Conservation (phyloP, 2,888 invertebrate species). For the Hypsopygia costalis region DNA sequence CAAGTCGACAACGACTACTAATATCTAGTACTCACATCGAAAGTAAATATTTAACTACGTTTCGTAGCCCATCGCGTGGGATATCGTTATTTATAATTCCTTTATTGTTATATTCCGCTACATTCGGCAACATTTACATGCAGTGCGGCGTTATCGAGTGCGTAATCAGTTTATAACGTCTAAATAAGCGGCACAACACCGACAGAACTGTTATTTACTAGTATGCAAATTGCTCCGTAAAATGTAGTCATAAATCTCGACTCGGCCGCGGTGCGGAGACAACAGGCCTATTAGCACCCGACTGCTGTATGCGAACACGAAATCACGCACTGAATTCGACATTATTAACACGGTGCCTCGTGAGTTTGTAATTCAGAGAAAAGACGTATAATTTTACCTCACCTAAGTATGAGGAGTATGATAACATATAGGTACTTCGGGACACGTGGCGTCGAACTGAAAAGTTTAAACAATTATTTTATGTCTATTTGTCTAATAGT, state of each 20-base stretch:
- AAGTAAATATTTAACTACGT: neutral
- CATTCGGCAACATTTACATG: constrained; percentile 50
- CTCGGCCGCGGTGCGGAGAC: constrained; percentile 37
- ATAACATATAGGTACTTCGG: no score
- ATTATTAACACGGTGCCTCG: no score
- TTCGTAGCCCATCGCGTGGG: constrained; percentile 15
- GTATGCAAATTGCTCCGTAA: constrained; percentile 55
- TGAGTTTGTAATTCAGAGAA: no score
- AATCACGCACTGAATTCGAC: constrained; percentile 11
- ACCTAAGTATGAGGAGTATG: no score
- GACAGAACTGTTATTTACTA: constrained; percentile 58
- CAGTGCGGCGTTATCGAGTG: constrained; percentile 53
- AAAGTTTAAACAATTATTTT: no score
- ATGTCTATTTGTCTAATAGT: no score
- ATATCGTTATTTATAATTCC: constrained; percentile 22
- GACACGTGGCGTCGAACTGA: no score
- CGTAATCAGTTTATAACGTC: constrained; percentile 66
- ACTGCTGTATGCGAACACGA: constrained; percentile 12
- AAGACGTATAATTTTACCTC: no score
- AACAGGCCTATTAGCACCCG: constrained; percentile 41
- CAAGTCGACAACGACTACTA: no score
- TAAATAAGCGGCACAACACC: constrained; percentile 58
- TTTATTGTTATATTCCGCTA: constrained; percentile 36
- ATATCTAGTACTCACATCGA: neutral
- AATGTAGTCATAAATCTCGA: constrained; percentile 53